These are phyloP conservation scores for Drosophila seclusa DNA, from an alignment of 2,888 invertebrate genomes.

Conservation along the genomic window DNA sequence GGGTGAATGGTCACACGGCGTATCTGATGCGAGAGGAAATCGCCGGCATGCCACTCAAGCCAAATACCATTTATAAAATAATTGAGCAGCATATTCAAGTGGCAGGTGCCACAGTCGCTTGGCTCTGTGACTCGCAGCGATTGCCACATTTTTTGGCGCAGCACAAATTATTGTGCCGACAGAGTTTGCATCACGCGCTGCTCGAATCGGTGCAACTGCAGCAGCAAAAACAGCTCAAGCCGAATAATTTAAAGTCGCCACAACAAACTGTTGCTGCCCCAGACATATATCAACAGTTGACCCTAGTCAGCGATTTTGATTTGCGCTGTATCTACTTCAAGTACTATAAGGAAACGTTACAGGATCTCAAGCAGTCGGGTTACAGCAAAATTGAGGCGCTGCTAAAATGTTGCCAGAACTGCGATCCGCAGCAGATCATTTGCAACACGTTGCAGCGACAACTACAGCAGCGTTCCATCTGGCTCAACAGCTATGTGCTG, in stretches of 20 bases:
- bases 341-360: conserved; percentile 36
- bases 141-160: conserved; percentile 19
- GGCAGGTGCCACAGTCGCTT: conserved; percentile 11
- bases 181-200: conserved; percentile 20
- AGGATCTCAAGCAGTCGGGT: conserved; percentile 4
- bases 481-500: conserved; percentile 30
- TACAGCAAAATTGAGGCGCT: conserved; percentile 30
- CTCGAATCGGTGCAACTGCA: conserved; percentile 17
- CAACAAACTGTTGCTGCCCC: background rate
- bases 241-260: background rate
- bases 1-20: background rate
- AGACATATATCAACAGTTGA: conserved; percentile 40
- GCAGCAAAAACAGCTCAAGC: conserved; percentile 5
- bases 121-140: conserved; percentile 28
- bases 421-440: conserved; percentile 38
- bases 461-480: conserved; percentile 12
- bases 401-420: conserved; percentile 18
- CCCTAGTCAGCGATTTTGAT: background rate
- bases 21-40: conserved; percentile 14
- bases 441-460: conserved; percentile 9
- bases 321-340: conserved; percentile 33
- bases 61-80: conserved; percentile 17
- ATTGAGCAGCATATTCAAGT: conserved; percentile 28
- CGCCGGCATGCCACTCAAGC: background rate
- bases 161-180: conserved; percentile 1